phyloP scores from a whole-genome alignment of 1,140 invertebrate species.

The Tyrophagus putrescentiae region DNA sequence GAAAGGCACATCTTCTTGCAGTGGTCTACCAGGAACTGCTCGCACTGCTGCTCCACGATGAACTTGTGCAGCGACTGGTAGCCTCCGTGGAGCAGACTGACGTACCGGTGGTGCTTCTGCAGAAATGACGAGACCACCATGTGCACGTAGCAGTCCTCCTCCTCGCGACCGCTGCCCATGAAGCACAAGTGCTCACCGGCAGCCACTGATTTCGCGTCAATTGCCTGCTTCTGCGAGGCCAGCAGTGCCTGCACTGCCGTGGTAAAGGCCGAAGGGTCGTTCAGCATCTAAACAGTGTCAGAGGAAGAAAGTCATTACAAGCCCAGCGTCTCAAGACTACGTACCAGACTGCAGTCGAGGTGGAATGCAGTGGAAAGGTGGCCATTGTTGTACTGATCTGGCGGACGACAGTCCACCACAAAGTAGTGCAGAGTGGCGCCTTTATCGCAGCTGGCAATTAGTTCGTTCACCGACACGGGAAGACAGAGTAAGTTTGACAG shows the following conservation, averaged over 20 bases:
- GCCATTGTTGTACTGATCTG: slow-evolving; percentile 90
- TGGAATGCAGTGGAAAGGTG: slow-evolving; percentile 94
- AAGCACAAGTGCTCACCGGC: slow-evolving; percentile 94
- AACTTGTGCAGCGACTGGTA: slow-evolving; percentile 45
- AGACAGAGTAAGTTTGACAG: slow-evolving; percentile 77
- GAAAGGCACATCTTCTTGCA: slow-evolving; percentile 29
- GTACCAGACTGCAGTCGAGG: slow-evolving; percentile 78
- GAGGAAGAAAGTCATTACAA: neutral
- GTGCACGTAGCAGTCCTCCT: slow-evolving; percentile 90
- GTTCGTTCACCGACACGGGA: slow-evolving; percentile 58
- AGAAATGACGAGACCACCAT: slow-evolving; percentile 97
- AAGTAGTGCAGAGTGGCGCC: slow-evolving; percentile 54
- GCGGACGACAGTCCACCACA: slow-evolving; percentile 86
- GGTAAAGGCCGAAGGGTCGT: slow-evolving; percentile 81
- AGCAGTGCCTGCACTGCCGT: slow-evolving; percentile 86
- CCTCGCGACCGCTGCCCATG: slow-evolving; percentile 80
- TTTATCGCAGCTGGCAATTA: slow-evolving; percentile 31
- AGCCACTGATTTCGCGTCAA: slow-evolving; percentile 68
- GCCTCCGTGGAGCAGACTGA: slow-evolving; percentile 79
- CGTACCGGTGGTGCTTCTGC: slow-evolving; percentile 78
- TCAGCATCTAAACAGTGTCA: slow-evolving; percentile 53
- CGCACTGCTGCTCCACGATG: slow-evolving; percentile 27
- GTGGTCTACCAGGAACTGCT: slow-evolving; percentile 31
- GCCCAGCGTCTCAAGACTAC: slow-evolving; percentile 23
- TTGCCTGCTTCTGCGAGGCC: slow-evolving; percentile 70